Evolutionary conservation across 92 coral and sea anemone species (phyloP), one percentile per base, ranked within the genome.

Genomic region (Zoanthus solanderi): DNA sequence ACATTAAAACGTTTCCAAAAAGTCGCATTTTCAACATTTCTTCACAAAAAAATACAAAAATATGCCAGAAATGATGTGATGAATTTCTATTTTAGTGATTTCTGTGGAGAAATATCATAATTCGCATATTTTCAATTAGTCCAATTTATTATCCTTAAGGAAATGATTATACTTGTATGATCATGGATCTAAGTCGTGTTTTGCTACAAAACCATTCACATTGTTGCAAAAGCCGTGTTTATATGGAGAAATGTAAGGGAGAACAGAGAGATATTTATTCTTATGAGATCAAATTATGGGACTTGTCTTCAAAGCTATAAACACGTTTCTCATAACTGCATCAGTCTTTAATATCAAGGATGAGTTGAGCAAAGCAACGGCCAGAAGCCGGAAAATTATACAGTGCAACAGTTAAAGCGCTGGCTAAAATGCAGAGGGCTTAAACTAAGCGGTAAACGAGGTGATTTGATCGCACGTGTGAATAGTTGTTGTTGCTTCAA

Each of bases 221-320:
- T 72, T 34, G 16, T 72, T 16, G 50, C 76, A 17, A 72, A 72
- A 72, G 7, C 52, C 32, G 31, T 72, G 31, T 6, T 72, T 6
- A 4, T 72, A 72, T 72, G 76, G 53, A 72, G 76, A 72, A 72
- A 34, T 72, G 50, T 50, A 72, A 72, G 76, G 76, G 76, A 72
- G 76, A 72, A 72, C 76, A 14, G 76, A 72, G 76, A 72, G 76
- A 34, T 72, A 72, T 11, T 72, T 53, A 72, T 72, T 32, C 76
- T 32, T 6, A 42, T 72, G 76, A 72, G 52, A 72, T 72, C 23
- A 23, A 23, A 23, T 23, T 23, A 23, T 23, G 23, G 42, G 6
- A 53, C 9, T 6, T 72, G 76, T 31, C 76, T 72, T 34, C 53
- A 72, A 72, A 72, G 31, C 76, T 6, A 50, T 72, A 50, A 72